Evolutionary conservation across 1,140 invertebrate species (phyloP), one percentile per base, ranked within the genome.

Genomic region (Hesperophylax magnus): DNA sequence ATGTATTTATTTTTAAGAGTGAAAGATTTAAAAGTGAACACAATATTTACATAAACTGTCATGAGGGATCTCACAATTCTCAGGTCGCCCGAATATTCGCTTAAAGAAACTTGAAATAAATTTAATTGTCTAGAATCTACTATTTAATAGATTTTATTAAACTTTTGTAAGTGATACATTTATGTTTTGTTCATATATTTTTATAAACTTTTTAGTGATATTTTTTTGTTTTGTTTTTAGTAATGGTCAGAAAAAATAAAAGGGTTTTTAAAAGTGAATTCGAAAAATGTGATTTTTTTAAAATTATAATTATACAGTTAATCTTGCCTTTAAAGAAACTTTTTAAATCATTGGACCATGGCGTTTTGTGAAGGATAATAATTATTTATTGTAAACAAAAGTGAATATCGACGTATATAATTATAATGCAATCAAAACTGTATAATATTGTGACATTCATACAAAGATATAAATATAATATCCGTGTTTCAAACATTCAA

Each of bases 121-220:
- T 22, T 63, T 58, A 18, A 18, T 58, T n/a, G n/a, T 56, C 27
- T 54, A 74, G 31, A 58, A 20, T n/a, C 17, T 18, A 27, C 53
- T 76, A 75, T n/a, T n/a, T n/a, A n/a, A n/a, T 22, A 18, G 8
- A 52, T 75, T 75, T 75, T 75, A 20, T 27, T 75, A 31, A 22
- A 58, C 54, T 58, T n/a, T 47, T 47, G 39, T 77, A 65, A 77
- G 76, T 77, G 74, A 76, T 60, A 61, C 76, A 60, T 18, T 77
- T 24, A 24, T 67, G 60, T 65, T 63, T 52, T 72, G 34, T 58
- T 34, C 60, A 67, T 47, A 39, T 39, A 52, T 77, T 65, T 77
- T 65, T 77, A 77, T 77, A 77, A 77, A 77, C 53, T 58, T 76
- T 76, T 76, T 76, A 34, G 72, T 76, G 71, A 74, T 18, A n/a